These are phyloP conservation scores for Ricordea florida DNA, from an alignment of 92 coral and sea anemone genomes.

Conservation along the genomic window DNA sequence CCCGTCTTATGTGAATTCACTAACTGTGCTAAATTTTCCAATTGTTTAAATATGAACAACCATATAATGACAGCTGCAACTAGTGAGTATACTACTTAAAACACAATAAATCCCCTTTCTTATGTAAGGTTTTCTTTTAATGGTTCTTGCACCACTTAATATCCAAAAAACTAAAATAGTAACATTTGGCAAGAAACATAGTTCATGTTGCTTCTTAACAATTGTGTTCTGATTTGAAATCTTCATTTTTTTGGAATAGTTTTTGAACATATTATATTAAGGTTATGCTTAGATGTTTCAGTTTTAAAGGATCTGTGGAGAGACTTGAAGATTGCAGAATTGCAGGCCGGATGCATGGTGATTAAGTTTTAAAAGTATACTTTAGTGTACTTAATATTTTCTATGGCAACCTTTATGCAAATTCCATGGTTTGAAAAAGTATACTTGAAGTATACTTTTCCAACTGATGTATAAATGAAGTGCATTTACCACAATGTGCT, in stretches of 20 bases:
- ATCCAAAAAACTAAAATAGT: slow-evolving; percentile 8
- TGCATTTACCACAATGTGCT: slow-evolving; percentile 14
- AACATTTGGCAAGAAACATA: slow-evolving; percentile 3
- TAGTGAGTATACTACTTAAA: too few species aligned
- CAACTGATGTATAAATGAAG: slow-evolving; percentile 16
- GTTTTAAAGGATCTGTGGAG: too few species aligned
- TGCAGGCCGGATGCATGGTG: too few species aligned
- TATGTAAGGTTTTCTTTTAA: background rate
- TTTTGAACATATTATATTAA: too few species aligned
- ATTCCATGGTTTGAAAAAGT: slow-evolving; percentile 3
- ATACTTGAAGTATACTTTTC: background rate
- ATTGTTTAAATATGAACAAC: too few species aligned
- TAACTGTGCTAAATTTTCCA: too few species aligned
- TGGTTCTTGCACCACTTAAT: background rate
- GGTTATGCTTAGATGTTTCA: too few species aligned
- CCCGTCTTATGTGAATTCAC: too few species aligned
- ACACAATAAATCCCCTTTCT: too few species aligned
- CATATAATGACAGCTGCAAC: too few species aligned
- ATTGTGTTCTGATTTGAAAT: background rate
- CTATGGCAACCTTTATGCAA: background rate
- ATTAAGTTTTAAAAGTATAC: slow-evolving; percentile 23
- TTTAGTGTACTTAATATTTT: slow-evolving; percentile 14
- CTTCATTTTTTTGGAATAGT: background rate
- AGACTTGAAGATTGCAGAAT: too few species aligned
- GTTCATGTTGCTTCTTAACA: slow-evolving; percentile 17